Base-by-base conservation (phyloP, 2,888 invertebrate species). In the Cephus pulcher region DNA sequence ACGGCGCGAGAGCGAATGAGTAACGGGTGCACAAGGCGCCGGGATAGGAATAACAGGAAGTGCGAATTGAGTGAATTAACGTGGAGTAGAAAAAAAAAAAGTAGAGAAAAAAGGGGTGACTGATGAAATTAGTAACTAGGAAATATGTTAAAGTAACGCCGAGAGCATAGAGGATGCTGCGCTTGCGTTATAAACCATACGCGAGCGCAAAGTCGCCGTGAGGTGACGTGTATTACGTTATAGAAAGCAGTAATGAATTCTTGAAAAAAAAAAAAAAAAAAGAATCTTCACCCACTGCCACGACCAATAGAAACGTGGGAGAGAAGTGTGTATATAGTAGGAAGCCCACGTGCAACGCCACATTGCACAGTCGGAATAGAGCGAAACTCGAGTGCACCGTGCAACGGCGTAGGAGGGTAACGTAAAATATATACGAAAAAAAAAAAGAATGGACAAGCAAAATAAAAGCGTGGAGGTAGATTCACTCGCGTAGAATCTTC, bases 61-160 rank as follows among this genome's bases (percentile, higher is more conserved):
- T 83, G 84, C 84, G 86, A 89, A 89, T 90, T 90, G 87, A 89
- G 87, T 86, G 87, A 86, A 89, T 90, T 90, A 90, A 90, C 79
- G 73, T 34, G 34, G 69, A 69, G 76, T 74, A 69, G 37, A 56
- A 3, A 73, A 23, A 71, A 73, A 75, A 69, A 69, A 76, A 76
- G 73, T 73, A 69, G 37, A 76, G 34, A 76, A 73, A 74, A 82
- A 82, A 83, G 82, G 83, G 79, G 34, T 23, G 56, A 56, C 56
- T 56, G 56, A 56, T 56, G 56, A 56, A 56, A 56, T 56, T 56
- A 56, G 71, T 71, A 34, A 71, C 74, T 74, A 74, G 74, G 74
- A 35, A 74, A 34, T 74, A 34, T 74, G 74, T 30, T 30, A 74
- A 71, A 71, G 23, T 9, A 56, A 56, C 56, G 23, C 23, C 56